These are phyloP conservation scores for Hyposmocoma kahamanoa DNA, from an alignment of 1,140 invertebrate genomes.

Conservation along the genomic window DNA sequence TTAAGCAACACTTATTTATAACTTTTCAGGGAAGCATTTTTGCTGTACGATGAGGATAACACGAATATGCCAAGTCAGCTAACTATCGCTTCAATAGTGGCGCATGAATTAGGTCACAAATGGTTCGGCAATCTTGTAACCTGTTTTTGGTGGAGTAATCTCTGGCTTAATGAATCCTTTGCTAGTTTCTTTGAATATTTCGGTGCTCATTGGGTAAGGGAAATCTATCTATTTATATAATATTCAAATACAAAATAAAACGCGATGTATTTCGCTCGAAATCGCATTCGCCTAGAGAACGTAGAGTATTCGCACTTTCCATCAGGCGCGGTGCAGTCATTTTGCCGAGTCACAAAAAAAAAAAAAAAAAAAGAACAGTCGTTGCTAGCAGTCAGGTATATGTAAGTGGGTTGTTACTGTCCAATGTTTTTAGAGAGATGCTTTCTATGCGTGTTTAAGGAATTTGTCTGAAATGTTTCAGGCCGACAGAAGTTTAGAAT, in stretches of 20 bases:
- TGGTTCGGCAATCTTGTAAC: constrained; percentile 83
- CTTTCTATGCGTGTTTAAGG: too few species aligned
- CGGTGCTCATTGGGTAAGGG: constrained; percentile 60
- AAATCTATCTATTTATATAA: too few species aligned
- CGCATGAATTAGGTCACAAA: constrained; percentile 80
- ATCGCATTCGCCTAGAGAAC: too few species aligned
- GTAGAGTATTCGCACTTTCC: too few species aligned
- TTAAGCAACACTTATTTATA: neutral
- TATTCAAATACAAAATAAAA: too few species aligned
- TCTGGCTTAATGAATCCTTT: constrained; percentile 83
- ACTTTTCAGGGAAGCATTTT: constrained; percentile 74
- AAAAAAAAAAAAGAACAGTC: too few species aligned
- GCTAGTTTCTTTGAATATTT: constrained; percentile 82
- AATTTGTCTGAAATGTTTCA: constrained; percentile 29
- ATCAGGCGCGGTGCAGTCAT: too few species aligned
- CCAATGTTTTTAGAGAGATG: too few species aligned
- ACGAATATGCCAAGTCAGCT: constrained; percentile 70
- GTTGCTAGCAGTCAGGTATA: too few species aligned
- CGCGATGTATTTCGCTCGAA: too few species aligned
- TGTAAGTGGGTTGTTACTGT: too few species aligned
- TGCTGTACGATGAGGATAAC: constrained; percentile 72
- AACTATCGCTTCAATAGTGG: constrained; percentile 72
- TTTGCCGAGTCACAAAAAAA: too few species aligned
- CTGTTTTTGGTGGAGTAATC: constrained; percentile 80
- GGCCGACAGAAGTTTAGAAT: constrained; percentile 64